Evolutionary conservation across 2,797 vertebrate genomes (phyloP), one percentile per base, ranked within the genome.

Genomic region (Takifugu ocellatus): DNA sequence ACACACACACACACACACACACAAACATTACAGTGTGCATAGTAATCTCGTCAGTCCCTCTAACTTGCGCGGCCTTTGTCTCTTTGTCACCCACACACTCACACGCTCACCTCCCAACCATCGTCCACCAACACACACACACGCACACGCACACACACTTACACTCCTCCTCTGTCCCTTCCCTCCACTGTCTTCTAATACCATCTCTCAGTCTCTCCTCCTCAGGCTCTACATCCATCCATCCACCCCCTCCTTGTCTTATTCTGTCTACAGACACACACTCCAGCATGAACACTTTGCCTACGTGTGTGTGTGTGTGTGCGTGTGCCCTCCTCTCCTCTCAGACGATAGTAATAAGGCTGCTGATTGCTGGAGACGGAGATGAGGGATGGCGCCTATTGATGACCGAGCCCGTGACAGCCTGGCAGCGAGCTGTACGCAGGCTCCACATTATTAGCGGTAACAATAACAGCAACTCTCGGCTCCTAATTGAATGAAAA

Each of bases 401-500:
- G 85, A 85, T 85, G 85, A 74, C 69, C 48, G 7, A 36, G 72
- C 67, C 64, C 66, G 64, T 90, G 84, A 86, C 86, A 80, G 85
- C 48, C 71, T 65, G 74, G 72, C 73, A 63, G 63, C 51, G 3
- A 62, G 58, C 74, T 71, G 66, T 79, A 80, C 9, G 55, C 50
- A 51, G 70, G 59, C 69, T 74, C 73, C 73, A 83, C 79, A 83
- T 90, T 90, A 89, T 84, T 86, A 87, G 76, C 42, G 49, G 48
- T 65, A 77, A 84, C 85, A 87, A 85, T 83, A 88, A 84, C 75
- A 76, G 67, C 71, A 80, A 77, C 78, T 68, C 69, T 72, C 16
- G 5, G 58, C 52, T 51, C 70, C 33, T 89, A 87, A 90, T 84
- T 81, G 84, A 90, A 88, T 86, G 79, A 88, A 83, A 81, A 79